phyloP scores from a whole-genome alignment of 2,888 invertebrate genomes.

The Podabrus alpinus region DNA sequence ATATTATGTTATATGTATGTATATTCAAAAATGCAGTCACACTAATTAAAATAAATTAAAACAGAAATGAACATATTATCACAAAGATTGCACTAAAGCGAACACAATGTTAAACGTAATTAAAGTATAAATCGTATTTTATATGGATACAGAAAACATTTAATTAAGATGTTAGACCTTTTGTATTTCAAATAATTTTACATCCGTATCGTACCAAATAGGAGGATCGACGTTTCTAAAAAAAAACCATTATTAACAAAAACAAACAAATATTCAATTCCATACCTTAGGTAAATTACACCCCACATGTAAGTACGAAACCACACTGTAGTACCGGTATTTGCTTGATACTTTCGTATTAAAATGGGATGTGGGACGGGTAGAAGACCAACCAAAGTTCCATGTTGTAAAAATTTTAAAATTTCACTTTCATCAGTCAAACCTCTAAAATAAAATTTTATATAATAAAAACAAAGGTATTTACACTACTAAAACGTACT shows the following conservation, averaged over 20 bases:
- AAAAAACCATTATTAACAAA: conserved; percentile 31
- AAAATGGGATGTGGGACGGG: conserved; percentile 99
- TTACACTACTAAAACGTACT: conserved; percentile 60
- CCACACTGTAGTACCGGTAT: conserved; percentile 98
- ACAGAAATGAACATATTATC: not conserved
- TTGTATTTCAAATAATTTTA: conserved; percentile 98
- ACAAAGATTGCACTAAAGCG: not conserved
- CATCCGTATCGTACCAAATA: conserved; percentile 99
- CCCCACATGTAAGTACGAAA: conserved; percentile 99
- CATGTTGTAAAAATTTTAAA: conserved; percentile 97
- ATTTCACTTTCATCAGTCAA: conserved; percentile 99
- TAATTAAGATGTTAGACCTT: conserved; percentile 68
- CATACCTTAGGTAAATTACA: conserved; percentile 91
- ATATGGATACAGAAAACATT: not conserved
- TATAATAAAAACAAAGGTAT: not conserved
- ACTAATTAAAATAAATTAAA: not conserved
- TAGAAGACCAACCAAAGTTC: conserved; percentile 93
- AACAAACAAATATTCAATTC: not conserved
- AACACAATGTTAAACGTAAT: not conserved
- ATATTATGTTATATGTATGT: not conserved
- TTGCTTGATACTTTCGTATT: conserved; percentile 98
- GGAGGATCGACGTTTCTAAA: conserved; percentile 96
- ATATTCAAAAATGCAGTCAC: not conserved
- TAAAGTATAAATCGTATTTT: not conserved
- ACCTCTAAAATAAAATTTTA: conserved; percentile 63